These are phyloP conservation scores for Prenolepis imparis DNA, from an alignment of 2,888 invertebrate genomes.

Conservation along the genomic window DNA sequence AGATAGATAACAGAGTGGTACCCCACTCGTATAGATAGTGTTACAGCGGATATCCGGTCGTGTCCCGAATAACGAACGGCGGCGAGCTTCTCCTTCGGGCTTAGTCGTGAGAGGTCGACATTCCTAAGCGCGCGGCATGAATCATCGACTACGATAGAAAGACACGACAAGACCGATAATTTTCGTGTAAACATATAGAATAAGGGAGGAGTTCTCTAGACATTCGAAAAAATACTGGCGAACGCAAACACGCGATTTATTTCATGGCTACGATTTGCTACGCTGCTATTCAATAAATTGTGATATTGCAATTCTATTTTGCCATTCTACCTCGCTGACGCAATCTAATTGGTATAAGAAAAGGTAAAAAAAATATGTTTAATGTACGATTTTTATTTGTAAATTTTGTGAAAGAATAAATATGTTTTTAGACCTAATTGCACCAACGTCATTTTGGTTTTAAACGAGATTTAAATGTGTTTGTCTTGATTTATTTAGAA, in stretches of 20 bases:
- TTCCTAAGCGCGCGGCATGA: slow-evolving; percentile 42
- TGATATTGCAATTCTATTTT: background rate
- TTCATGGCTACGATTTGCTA: background rate
- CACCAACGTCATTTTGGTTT: no score
- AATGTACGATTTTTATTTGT: background rate
- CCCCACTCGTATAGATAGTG: background rate
- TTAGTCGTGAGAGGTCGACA: slow-evolving; percentile 37
- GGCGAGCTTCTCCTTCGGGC: slow-evolving; percentile 33
- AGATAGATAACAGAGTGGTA: slow-evolving; percentile 27
- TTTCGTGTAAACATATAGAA: slow-evolving; percentile 39
- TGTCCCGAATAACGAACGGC: slow-evolving; percentile 48
- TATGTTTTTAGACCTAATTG: background rate
- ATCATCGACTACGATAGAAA: slow-evolving; percentile 30
- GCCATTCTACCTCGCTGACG: background rate
- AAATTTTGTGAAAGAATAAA: background rate
- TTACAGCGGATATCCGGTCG: slow-evolving; percentile 52
- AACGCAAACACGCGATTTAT: slow-evolving; percentile 6
- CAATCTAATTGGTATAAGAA: background rate
- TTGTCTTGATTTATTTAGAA: no score
- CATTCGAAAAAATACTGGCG: background rate
- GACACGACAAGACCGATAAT: slow-evolving; percentile 34
- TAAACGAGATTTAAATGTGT: no score
- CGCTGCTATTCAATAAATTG: background rate
- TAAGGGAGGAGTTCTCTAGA: background rate
- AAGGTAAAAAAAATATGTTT: background rate